Evolutionary conservation across 2,797 vertebrate genomes (phyloP), one percentile per base, ranked within the genome.

Genomic region (Lepidocolaptes lacrymiger): DNA sequence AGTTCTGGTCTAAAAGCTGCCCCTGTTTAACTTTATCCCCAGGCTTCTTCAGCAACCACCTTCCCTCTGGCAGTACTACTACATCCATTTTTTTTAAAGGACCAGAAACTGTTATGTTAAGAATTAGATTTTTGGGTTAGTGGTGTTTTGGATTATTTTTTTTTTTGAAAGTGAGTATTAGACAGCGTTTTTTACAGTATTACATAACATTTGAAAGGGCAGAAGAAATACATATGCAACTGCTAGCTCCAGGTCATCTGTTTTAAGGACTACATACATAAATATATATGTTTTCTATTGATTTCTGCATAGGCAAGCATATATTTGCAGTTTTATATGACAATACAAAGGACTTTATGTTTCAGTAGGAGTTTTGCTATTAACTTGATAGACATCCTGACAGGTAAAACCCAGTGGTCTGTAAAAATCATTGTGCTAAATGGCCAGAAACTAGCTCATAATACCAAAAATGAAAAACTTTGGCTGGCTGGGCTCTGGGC

Each of bases 121-220:
- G 94, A 97, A 96, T 93, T 89, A 95, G 91, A 95, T 97, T 95
- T 97, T 96, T 63, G 76, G 79, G 93, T 62, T 13, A 52, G 39
- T 72, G 58, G 73, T n/a, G 24, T 21, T 62, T 48, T 46, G 44
- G 43, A n/a, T 43, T 20, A 20, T 44, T 20, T 41, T 36, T 22
- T 62, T 55, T 75, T 56, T 44, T 77, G 48, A 91, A 83, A 80
- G 85, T 96, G 92, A 95, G 95, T 79, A 88, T 96, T 94, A 97
- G 97, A 88, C 83, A 94, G 93, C 86, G n/a, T 80, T 92, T 74
- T 95, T 95, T 5, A 39, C 48, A 91, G 52, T 85, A 85, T 91
- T 95, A 56, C 69, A 21, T 94, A 94, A 95, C 55, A 74, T 6
- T 52, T 93, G 43, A 74, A 85, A 73, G 67, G 41, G 44, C 77